These are phyloP conservation scores for Scomber japonicus DNA, from an alignment of 2,113 vertebrate genomes.

Conservation along the genomic window DNA sequence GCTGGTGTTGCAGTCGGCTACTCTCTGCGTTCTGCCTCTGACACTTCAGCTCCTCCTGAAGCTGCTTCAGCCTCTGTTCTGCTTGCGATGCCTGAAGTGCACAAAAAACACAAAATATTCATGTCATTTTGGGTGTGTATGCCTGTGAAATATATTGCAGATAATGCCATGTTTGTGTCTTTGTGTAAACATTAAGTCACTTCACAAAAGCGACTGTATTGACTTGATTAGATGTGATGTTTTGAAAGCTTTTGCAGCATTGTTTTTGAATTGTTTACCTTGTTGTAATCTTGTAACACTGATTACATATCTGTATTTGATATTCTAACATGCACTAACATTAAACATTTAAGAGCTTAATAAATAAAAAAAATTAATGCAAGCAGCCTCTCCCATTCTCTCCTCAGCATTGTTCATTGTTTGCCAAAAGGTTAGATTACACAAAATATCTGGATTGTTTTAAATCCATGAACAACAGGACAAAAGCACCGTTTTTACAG, in stretches of 20 bases:
- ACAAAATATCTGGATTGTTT: slow-evolving; percentile 19
- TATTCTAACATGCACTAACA: background rate
- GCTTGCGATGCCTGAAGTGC: slow-evolving; percentile 70
- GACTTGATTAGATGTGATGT: background rate
- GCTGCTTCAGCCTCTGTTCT: slow-evolving; percentile 83
- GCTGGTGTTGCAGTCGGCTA: slow-evolving; percentile 82
- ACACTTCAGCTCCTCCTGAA: slow-evolving; percentile 86
- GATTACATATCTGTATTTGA: slow-evolving; percentile 4
- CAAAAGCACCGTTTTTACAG: background rate
- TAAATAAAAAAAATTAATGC: background rate
- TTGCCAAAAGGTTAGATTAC: slow-evolving; percentile 11
- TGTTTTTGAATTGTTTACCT: slow-evolving; percentile 1
- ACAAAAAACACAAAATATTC: slow-evolving; percentile 24
- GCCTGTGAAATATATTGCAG: background rate
- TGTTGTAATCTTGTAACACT: background rate
- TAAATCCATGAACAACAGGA: background rate
- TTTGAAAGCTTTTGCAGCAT: background rate
- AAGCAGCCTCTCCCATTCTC: background rate
- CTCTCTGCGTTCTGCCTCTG: slow-evolving; percentile 86
- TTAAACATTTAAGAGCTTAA: background rate
- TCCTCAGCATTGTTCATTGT: background rate
- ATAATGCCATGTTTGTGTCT: background rate
- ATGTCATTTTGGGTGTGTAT: too few species aligned
- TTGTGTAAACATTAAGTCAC: background rate
- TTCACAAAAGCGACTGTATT: background rate